phyloP scores from a whole-genome alignment of 2,888 invertebrate species.

The Eilema sororculum region DNA sequence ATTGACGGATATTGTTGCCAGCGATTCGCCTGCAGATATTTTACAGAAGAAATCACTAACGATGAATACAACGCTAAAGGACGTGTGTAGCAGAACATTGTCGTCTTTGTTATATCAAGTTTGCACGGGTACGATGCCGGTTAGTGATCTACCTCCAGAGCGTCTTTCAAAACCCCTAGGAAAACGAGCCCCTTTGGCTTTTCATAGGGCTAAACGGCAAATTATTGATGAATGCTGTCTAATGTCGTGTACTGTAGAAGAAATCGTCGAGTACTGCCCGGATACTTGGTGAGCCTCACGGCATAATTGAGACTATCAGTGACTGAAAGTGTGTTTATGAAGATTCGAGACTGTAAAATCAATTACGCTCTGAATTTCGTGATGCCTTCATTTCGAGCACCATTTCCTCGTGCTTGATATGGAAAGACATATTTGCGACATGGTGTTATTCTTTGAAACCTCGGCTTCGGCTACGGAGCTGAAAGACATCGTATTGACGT shows the following conservation, averaged over 20 bases:
- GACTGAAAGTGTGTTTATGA: conserved; percentile 36
- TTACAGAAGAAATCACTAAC: conserved; percentile 46
- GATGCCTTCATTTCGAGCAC: conserved; percentile 27
- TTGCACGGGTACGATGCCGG: conserved; percentile 62
- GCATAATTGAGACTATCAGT: conserved; percentile 33
- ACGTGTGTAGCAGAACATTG: conserved; percentile 68
- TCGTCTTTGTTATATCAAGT: conserved; percentile 65
- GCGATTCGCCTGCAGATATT: conserved; percentile 47
- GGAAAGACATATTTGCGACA: neutral
- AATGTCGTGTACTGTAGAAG: conserved; percentile 68
- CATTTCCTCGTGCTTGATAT: conserved; percentile 32
- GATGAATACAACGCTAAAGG: conserved; percentile 61
- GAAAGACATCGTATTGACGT: conserved; percentile 21
- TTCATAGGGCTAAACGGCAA: conserved; percentile 64
- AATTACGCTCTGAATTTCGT: conserved; percentile 28
- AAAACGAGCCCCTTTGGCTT: conserved; percentile 65
- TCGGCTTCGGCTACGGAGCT: conserved; percentile 29
- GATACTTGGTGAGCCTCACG: conserved; percentile 69
- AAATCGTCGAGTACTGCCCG: conserved; percentile 77
- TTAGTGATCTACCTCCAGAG: conserved; percentile 60
- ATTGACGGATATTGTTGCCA: conserved; percentile 57
- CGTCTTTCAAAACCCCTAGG: conserved; percentile 60
- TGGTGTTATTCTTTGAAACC: conserved; percentile 17
- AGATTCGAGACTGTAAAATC: conserved; percentile 27
- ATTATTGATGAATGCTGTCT: conserved; percentile 74